Conservation (phyloP, 2,888 invertebrate species). For the Cryptocephalus moraei region DNA sequence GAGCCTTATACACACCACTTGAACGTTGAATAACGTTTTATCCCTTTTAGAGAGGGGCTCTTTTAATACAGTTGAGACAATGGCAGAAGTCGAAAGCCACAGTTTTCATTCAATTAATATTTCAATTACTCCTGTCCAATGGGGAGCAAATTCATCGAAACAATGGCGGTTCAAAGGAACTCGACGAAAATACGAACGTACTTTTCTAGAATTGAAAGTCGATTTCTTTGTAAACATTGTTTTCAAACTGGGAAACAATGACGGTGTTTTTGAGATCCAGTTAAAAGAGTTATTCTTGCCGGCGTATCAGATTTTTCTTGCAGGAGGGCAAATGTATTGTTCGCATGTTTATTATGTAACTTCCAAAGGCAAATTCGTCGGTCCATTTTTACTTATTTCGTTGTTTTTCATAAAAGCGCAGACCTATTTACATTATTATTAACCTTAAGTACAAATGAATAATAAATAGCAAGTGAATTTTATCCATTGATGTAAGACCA, state of each 20-base stretch:
- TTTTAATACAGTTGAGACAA: slow-evolving; percentile 28
- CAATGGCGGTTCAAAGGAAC: slow-evolving; percentile 25
- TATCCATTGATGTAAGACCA: no score
- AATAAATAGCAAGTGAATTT: no score
- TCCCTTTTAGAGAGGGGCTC: slow-evolving; percentile 22
- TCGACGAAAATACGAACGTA: slow-evolving; percentile 26
- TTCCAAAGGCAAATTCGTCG: no score
- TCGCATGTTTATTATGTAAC: no score
- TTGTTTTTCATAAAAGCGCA: no score
- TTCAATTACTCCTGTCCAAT: slow-evolving; percentile 35
- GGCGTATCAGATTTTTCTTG: no score
- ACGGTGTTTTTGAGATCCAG: slow-evolving; percentile 1
- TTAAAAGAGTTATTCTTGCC: not conserved
- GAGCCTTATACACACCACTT: slow-evolving; percentile 19
- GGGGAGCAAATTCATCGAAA: slow-evolving; percentile 30
- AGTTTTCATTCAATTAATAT: slow-evolving; percentile 37
- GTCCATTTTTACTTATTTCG: no score
- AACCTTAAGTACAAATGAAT: no score
- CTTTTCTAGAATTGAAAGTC: slow-evolving; percentile 26
- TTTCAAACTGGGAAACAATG: slow-evolving; percentile 28
- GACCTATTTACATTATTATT: no score
- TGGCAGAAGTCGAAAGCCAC: slow-evolving; percentile 33
- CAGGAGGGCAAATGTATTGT: no score
- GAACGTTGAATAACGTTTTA: slow-evolving; percentile 26
- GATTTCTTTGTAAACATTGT: slow-evolving; percentile 29